Evolutionary conservation across 2,113 vertebrate species (phyloP), one percentile per base, ranked within the genome.

Genomic region (Tragelaphus buxtoni): DNA sequence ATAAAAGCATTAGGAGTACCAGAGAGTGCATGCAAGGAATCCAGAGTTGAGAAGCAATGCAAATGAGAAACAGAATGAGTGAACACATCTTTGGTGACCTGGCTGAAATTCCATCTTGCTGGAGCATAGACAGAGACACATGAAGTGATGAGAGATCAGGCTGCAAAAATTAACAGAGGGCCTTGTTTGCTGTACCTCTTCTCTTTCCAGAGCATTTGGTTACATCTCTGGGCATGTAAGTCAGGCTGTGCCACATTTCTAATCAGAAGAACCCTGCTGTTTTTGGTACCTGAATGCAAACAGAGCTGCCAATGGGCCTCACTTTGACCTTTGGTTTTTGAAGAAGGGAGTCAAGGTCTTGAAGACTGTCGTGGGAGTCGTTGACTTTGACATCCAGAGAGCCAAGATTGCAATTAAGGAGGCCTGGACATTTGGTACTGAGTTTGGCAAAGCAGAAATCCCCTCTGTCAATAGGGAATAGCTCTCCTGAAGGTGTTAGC

Each of bases 401-500:
- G 88, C 80, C 47, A 56, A 47, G 53, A 24, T 16, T 65, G 51
- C 58, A 90, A 69, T 96, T 88, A 96, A 58, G 4, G 60, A 85
- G 61, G 30, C 11, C 18, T 87, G 63, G 56, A 55, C 42, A 55
- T 65, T 65, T 55, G 79, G 77, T 86, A 42, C 32, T 86, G 82
- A 79, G 47, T 51, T 72, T 86, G 90, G 63, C 82, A 93, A 85
- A 83, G 79, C 17, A 95, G 88, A 96, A 85, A 85, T 81, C 55
- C 61, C 35, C 35, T 83, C 65, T 88, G 60, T 32, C 3, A 3
- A 76, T 14, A 32, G 35, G 49, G 79, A 74, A 63, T 51, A 79
- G n/a, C 81, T 93, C 26, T 96, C 55, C 35, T 92, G 88, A 87
- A 94, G 82, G 91, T 87, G 82, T 95, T 56, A 87, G 63, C 91